These are phyloP conservation scores for Brachionus rotundiformis DNA, from an alignment of 1,140 invertebrate genomes.

Conservation along the genomic window DNA sequence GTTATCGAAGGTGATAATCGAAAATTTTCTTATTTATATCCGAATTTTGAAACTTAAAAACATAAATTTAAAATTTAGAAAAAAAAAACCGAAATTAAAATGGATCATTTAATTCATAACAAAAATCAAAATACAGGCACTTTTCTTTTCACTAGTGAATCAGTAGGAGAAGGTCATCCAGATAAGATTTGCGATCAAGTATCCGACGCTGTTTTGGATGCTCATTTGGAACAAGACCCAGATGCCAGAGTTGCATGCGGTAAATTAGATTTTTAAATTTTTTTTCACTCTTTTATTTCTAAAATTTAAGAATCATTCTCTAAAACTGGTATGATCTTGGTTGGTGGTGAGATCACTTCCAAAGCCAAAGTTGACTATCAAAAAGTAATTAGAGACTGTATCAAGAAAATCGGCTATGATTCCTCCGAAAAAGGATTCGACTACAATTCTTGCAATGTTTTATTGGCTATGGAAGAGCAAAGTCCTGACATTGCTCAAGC, in stretches of 20 bases:
- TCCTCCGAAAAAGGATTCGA: conserved; percentile 97
- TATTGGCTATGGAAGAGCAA: conserved; percentile 95
- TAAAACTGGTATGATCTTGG: conserved; percentile 70
- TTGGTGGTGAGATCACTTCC: conserved; percentile 70
- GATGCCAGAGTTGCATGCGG: conserved; percentile 95
- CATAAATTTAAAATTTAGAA: conserved; percentile 25
- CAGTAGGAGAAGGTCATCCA: conserved; percentile 95
- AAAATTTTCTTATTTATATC: conserved; percentile 8
- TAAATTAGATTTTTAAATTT: neutral
- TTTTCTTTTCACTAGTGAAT: conserved; percentile 97
- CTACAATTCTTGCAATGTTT: conserved; percentile 95
- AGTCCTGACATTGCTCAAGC: conserved; percentile 93
- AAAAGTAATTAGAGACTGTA: conserved; percentile 88
- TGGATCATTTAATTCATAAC: conserved; percentile 46
- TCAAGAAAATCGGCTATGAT: conserved; percentile 98
- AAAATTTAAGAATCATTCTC: conserved; percentile 63
- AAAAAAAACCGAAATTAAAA: conserved; percentile 1
- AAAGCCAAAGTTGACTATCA: conserved; percentile 92
- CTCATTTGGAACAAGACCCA: conserved; percentile 91
- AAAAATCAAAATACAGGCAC: neutral
- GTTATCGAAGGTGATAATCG: conserved; percentile 5
- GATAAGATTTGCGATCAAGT: conserved; percentile 99
- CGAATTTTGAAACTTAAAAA: neutral
- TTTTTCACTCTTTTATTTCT: conserved; percentile 52
- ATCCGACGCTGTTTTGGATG: conserved; percentile 96